Base-by-base conservation (phyloP, 2,888 invertebrate genomes). In the Baccha elongata region DNA sequence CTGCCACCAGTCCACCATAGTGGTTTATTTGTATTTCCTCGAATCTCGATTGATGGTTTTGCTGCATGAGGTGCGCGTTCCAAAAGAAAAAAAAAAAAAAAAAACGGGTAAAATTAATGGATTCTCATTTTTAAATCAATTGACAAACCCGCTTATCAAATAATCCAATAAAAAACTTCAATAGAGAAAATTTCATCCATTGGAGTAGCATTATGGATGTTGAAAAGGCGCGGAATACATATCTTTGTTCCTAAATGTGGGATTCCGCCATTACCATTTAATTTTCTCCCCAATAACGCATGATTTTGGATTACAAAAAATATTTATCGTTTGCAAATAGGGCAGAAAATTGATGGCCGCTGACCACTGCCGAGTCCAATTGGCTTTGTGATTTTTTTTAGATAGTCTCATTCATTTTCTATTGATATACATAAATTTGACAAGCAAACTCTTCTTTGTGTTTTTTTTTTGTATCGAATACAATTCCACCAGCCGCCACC, bases 181-280 rank as follows among this genome's bases (percentile, higher is more conserved):
- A 13, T 55, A 21, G 21, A 21, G 58, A 58, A 58, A 40, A 58
- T 26, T 72, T 55, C 55, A 74, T 55, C 64, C 65, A 65, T n/a
- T 42, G 17, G 58, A 60, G 52, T 13, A 75, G 55, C 68, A 68
- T 72, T 64, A 73, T 78, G 62, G 55, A 73, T 76, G 55, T 4
- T 44, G 65, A 78, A 83, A 83, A 83, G 55, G 78, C 83, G 83
- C 83, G 83, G 83, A 64, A 72, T 35, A 62, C 44, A 76, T 1
- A 42, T 73, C 78, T 78, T 78, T 73, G 78, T 78, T 68, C 52
- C 7, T 5, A 17, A 53, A 67, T 52, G 46, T 32, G 64, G 65
- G 29, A 71, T 58, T 58, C 53, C 48, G 53, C 67, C 67, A 42
- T 68, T 55, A 32, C 48, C 29, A 10, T 44, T 67, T 21, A 40